Conservation (phyloP, 2,888 invertebrate genomes). For the Drosophila planitibia region DNA sequence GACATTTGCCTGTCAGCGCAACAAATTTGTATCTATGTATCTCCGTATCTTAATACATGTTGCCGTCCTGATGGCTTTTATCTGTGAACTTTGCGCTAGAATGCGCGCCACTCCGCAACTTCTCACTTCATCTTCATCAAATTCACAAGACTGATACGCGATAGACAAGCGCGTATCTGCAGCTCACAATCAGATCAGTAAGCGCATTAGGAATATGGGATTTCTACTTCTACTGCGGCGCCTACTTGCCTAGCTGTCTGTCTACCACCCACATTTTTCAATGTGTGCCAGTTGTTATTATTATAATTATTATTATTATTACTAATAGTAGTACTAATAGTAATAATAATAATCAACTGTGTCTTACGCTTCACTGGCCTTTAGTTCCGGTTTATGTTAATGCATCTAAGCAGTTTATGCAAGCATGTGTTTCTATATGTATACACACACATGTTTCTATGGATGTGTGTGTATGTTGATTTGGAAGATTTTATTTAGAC, state of each 20-base stretch:
- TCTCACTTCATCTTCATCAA: conserved; percentile 71
- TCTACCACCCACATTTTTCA: conserved; percentile 26
- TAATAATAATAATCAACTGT: conserved; percentile 55
- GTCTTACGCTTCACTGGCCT: conserved; percentile 67
- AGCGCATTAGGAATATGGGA: conserved; percentile 24
- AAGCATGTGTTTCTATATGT: conserved; percentile 32
- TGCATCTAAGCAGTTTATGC: conserved; percentile 60
- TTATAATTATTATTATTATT: conserved; percentile 5
- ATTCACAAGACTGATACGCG: conserved; percentile 4
- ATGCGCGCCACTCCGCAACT: conserved; percentile 61
- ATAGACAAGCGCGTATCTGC: conserved; percentile 36
- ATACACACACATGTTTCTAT: neutral
- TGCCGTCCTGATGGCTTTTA: conserved; percentile 58
- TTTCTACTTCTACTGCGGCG: conserved; percentile 6
- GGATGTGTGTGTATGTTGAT: conserved; percentile 8
- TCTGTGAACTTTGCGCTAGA: conserved; percentile 79
- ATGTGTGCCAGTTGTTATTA: conserved; percentile 59
- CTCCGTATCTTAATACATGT: conserved; percentile 43
- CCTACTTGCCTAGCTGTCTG: conserved; percentile 20
- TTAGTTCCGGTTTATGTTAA: conserved; percentile 74
- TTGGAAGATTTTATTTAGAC: conserved; percentile 1
- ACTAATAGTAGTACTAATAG: conserved; percentile 33
- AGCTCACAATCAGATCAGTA: conserved; percentile 46
- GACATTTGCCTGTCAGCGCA: conserved; percentile 70
- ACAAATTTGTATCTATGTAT: conserved; percentile 72